Percentiles rank a stretch among this genome's conserved stretches.
Conservation (phyloP, 1,140 invertebrate species). For the Drosophila navojoa region DNA sequence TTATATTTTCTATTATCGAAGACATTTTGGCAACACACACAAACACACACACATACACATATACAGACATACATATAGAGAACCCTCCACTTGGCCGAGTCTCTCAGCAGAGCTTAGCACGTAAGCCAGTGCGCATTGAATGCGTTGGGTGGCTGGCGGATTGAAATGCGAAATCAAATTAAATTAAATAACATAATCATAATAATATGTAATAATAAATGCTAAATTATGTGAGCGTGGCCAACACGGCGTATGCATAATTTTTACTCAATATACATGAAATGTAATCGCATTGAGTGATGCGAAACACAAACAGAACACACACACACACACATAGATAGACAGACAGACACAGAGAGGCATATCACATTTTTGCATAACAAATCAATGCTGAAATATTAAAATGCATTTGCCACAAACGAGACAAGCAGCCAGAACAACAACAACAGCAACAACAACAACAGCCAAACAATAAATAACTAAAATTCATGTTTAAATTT, state of each 20-base stretch:
- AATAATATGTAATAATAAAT: conserved; percentile 79
- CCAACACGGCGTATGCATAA: conserved; percentile 78
- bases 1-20: conserved; percentile 82
- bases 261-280: conserved; percentile 29
- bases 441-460: conserved; percentile 9
- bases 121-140: conserved; percentile 45
- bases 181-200: conserved; percentile 81
- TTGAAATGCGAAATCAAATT: conserved; percentile 70
- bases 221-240: conserved; percentile 70
- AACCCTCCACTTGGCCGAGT: conserved; percentile 34
- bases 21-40: conserved; percentile 68
- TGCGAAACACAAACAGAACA: conserved; percentile 49
- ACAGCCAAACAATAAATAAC: conserved; percentile 71
- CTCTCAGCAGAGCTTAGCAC: conserved; percentile 55
- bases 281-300: conserved; percentile 73
- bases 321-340: conserved; percentile 15
- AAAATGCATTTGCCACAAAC: conserved; percentile 75
- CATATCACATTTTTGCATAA: conserved; percentile 76
- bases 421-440: conserved; percentile 47
- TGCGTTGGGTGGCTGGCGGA: neutral
- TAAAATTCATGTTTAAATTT: conserved; percentile 79
- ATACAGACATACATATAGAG: neutral
- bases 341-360: conserved; percentile 21
- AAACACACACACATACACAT: conserved; percentile 21
- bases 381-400: conserved; percentile 79